Evolutionary conservation across 1,140 invertebrate genomes (phyloP), one percentile per base, ranked within the genome.

Genomic region (Drosophila santomea): DNA sequence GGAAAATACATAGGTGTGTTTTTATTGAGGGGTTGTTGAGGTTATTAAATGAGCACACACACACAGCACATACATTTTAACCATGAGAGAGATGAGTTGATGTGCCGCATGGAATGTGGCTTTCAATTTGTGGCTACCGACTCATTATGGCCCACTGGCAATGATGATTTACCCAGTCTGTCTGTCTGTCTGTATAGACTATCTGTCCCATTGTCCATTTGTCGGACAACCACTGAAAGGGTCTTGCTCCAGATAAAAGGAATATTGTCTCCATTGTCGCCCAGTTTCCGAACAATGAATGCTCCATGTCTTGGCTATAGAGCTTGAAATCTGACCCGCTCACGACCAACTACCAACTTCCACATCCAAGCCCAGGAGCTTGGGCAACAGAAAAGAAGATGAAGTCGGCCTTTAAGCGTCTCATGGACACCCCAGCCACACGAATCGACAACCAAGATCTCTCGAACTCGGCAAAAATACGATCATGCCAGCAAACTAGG

Each of bases 311-410:
- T 58, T 39, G 4, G n/a, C 10, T 28, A 25, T 20, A 36, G 8
- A 17, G 55, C 54, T 39, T 86, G 81, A 81, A 86, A 85, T 78
- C 51, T 15, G 82, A 85, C 43, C 57, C 45, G 74, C 45, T 62
- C 81, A 81, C 81, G 79, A 80, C 50, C 56, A 59, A 57, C 10
- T 45, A 5, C 17, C 17, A n/a, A 17, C 58, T 11, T 35, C 64
- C 60, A 25, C 50, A 69, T 52, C 51, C 38, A 44, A 78, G 23
- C 23, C 47, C 57, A 51, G 55, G 58, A 78, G 67, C 63, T 32
- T 45, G 38, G 52, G 48, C 14, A 14, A 47, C n/a, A 45, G 14
- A 10, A 32, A 25, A 47, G 3, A 20, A 51, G 48, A 28, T 35
- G 48, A 51, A 62, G 54, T 52, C 39, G 51, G 41, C 28, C 60